Evolutionary conservation across 2,113 vertebrate species (phyloP), one percentile per base, ranked within the genome.

Genomic region (Dryoscopus gambensis): DNA sequence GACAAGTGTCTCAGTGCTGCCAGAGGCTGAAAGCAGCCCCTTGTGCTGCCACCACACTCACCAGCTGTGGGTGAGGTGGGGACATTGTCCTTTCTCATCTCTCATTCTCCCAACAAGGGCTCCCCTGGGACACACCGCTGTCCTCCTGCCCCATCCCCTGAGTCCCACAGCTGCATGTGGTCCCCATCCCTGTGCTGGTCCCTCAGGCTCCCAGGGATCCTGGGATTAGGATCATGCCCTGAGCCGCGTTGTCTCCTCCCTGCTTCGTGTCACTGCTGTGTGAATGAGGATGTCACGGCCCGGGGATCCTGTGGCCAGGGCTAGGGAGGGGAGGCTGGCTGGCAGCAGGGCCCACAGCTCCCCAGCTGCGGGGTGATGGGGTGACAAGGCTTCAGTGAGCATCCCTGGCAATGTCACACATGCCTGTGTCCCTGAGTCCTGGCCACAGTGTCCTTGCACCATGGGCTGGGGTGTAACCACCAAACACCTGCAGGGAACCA

Each of bases 261-360:
- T 62, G 17, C 37, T 53, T 42, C 22, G 2, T 10, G 21, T 65
- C 75, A 37, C 2, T 6, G 2, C 39, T 55, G 6, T 5, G 0
- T 9, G 49, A 39, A 21, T 1, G 4, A 55, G 39, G 5, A 8
- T 28, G 22, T 31, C 6, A 3, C 0, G 1, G 40, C 50, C 14
- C 7, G 2, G n/a, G 63, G 22, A 31, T 44, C 7, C 74, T 44
- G 27, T n/a, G 50, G 47, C 42, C 4, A 3, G 31, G 31, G 77
- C 30, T 47, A 15, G 73, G 31, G 30, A 31, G 13, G 2, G 1
- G 15, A 3, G 7, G 5, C 31, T 75, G 62, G 20, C 49, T 2
- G 0, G 40, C 37, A 60, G 10, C 60, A 23, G 35, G 44, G 35
- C 37, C 20, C 44, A 18, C 2, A 4, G 30, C 25, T 53, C 30